Evolutionary conservation across 2,113 vertebrate genomes (phyloP).

Genomic region (Hemichromis elongatus): DNA sequence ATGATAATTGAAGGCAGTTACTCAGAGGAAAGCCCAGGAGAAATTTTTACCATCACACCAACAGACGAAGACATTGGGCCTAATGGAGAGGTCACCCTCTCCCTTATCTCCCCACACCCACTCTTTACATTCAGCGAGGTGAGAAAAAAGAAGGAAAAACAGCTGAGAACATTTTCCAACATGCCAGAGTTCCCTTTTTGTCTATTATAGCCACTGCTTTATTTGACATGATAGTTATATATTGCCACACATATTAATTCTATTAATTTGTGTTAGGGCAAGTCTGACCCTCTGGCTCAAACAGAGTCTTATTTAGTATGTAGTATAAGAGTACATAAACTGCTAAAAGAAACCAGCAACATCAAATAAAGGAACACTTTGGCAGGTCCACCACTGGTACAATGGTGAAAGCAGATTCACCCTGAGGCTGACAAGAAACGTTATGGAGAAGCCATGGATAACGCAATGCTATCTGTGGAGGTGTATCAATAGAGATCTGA

Average conservation of each 20-base stretch:
- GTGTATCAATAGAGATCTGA: too few relatives aligned
- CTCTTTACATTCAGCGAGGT: constrained; percentile 69
- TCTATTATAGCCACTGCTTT: not conserved
- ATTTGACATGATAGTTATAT: not conserved
- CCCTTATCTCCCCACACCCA: constrained; percentile 45
- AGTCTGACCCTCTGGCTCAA: not conserved
- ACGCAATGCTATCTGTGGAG: too few relatives aligned
- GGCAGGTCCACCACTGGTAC: too few relatives aligned
- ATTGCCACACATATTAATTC: not conserved
- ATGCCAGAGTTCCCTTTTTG: accelerated
- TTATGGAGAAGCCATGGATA: too few relatives aligned
- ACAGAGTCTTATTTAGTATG: not conserved
- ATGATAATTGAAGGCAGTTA: constrained; percentile 62
- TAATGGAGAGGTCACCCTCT: constrained; percentile 65
- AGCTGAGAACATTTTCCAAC: not conserved
- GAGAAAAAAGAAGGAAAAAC: not conserved
- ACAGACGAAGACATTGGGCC: constrained; percentile 70
- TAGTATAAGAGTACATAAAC: not conserved
- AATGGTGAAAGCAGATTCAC: too few relatives aligned
- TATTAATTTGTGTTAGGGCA: not conserved
- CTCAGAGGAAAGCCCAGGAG: not conserved
- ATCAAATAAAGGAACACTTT: too few relatives aligned
- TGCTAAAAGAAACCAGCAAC: too few relatives aligned
- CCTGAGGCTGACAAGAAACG: too few relatives aligned
- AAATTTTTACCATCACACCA: constrained; percentile 43